Evolutionary conservation across 2,113 vertebrate species (phyloP).

Genomic region (Chauna torquata): DNA sequence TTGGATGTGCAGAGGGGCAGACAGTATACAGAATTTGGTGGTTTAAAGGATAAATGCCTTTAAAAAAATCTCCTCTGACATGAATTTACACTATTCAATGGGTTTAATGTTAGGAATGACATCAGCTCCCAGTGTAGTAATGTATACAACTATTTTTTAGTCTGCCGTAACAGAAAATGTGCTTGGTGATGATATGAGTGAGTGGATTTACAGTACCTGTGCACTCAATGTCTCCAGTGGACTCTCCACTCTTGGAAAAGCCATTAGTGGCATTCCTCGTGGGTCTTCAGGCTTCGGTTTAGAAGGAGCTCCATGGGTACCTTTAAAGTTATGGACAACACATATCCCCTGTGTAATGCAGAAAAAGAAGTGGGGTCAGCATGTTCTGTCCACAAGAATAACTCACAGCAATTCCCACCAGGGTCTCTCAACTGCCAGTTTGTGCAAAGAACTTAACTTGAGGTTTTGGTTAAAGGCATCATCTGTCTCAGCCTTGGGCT

Average conservation of each 20-base stretch:
- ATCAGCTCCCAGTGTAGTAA: not conserved
- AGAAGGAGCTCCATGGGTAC: slow-evolving; percentile 80
- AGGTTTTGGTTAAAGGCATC: not conserved
- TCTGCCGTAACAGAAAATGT: not conserved
- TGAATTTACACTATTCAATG: not conserved
- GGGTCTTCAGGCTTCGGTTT: slow-evolving; percentile 94
- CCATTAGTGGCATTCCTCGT: slow-evolving; percentile 91
- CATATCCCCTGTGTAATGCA: slow-evolving; percentile 85
- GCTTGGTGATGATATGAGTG: not conserved
- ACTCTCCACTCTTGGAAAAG: slow-evolving; percentile 96
- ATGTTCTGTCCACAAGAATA: not conserved
- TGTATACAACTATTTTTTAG: not conserved
- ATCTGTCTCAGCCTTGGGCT: not conserved
- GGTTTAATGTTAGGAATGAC: not conserved
- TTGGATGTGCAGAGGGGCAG: not conserved
- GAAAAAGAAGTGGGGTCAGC: not conserved
- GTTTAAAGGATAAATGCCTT: not conserved
- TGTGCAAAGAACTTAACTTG: not conserved
- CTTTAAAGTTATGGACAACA: slow-evolving; percentile 98
- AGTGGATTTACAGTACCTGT: slow-evolving; percentile 83
- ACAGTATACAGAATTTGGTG: not conserved
- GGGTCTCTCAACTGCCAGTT: not conserved
- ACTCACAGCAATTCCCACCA: not conserved
- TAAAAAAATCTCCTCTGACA: not conserved
- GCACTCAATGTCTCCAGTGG: slow-evolving; percentile 96